Base-by-base conservation (phyloP, 2,888 invertebrate genomes). In the Yponomeuta cagnagella region DNA sequence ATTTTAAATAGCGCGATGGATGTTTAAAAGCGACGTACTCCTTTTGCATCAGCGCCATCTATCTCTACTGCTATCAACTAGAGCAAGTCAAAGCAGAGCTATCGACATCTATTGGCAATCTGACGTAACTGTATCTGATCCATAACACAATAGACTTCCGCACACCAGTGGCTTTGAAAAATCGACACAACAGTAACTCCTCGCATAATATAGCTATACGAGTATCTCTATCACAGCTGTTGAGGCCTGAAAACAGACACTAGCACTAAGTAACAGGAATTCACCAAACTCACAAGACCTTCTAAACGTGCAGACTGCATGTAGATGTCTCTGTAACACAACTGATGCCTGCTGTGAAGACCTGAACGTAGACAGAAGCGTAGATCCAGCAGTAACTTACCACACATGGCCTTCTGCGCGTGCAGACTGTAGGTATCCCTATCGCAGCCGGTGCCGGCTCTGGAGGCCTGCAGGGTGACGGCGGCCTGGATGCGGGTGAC, bases 371-470 rank as follows among this genome's bases (percentile, higher is more conserved):
- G 8, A 12, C 15, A 3, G 52, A 6, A 12, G 12, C 15, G 2
- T 5, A 58, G 15, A 15, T 12, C 3, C 52, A 58, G 15, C 15
- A 58, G 52, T 15, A 15, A 74, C 83, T 80, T n/a, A 91, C 97
- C 97, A 86, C 98, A 98, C 8, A 97, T 93, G 85, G 96, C 96
- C 73, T 96, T 91, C 86, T 97, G 97, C 31, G 96, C 95, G 78
- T 96, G 95, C 70, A 97, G 95, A 63, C 96, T 96, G 86, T 98
- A 97, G 0, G 98, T 97, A 83, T 99, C 99, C 5, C 98, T 93
- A 86, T 99, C 99, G 92, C 99, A 99, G 71, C 87, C 98, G 84
- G 98, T 97, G 75, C 98, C 98, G 74, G 98, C 98, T 84, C 98
- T 97, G 71, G 96, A 95, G 15, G 96, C 96, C 72, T 94, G 94